Conservation (phyloP, 2,888 invertebrate species). For the Eupeodes luniger region DNA sequence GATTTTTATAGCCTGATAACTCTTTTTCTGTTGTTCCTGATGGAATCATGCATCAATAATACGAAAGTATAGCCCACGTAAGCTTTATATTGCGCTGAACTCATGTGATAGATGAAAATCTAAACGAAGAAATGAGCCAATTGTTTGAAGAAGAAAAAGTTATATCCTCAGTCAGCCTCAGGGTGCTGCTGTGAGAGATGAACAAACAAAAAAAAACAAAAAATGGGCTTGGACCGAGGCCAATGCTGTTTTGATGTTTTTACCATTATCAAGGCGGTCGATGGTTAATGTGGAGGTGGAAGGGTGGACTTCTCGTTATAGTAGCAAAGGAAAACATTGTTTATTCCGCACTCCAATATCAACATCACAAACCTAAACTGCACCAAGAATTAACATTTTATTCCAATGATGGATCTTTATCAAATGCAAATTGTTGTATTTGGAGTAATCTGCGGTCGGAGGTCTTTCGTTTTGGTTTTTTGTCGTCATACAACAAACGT, state of each 20-base stretch:
- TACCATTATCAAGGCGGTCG: too few species aligned
- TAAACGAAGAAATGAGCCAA: conserved; percentile 53
- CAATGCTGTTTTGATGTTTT: conserved; percentile 25
- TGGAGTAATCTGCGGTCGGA: conserved; percentile 76
- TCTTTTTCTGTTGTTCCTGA: conserved; percentile 39
- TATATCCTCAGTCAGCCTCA: conserved; percentile 31
- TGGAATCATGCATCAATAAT: not conserved
- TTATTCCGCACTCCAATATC: conserved; percentile 28
- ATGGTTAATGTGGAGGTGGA: too few species aligned
- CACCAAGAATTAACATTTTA: conserved; percentile 72
- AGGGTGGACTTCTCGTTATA: not conserved
- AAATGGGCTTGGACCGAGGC: conserved; percentile 67
- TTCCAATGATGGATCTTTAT: conserved; percentile 76
- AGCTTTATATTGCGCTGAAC: not conserved
- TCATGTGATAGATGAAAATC: conserved; percentile 60
- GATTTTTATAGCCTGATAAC: conserved; percentile 70
- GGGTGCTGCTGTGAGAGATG: conserved; percentile 59
- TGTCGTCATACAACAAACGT: not conserved
- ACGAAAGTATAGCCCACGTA: conserved; percentile 48
- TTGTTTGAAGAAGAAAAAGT: conserved; percentile 47
- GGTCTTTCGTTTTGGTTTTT: conserved; percentile 48
- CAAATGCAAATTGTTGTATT: conserved; percentile 75
- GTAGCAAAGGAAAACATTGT: conserved; percentile 52
- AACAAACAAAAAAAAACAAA: conserved; percentile 23
- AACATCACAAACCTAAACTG: conserved; percentile 23